A percentile compares a stretch with the other conserved stretches of the same genome.
phyloP scores from a whole-genome alignment of 1,140 invertebrate species.

The Drosophila setifemur region DNA sequence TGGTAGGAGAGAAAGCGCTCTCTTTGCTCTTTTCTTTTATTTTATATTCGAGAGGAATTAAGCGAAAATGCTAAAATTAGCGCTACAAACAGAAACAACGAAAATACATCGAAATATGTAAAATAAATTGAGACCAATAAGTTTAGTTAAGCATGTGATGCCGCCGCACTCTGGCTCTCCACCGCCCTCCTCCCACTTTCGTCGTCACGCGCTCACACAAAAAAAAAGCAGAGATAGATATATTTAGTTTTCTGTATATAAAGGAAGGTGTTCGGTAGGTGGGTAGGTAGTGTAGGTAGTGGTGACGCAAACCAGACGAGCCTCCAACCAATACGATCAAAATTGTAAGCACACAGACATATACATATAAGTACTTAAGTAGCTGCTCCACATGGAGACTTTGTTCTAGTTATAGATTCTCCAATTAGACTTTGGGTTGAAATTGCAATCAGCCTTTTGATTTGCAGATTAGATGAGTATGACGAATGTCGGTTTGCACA shows the following conservation, averaged over 20 bases:
- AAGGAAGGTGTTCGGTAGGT: not conserved
- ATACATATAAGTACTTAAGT: not conserved
- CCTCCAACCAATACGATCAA: slow-evolving; percentile 55
- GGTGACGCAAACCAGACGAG: slow-evolving; percentile 66
- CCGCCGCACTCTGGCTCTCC: slow-evolving; percentile 7
- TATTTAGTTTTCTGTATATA: slow-evolving; percentile 1
- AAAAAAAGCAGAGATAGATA: slow-evolving; percentile 14
- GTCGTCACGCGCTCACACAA: slow-evolving; percentile 21
- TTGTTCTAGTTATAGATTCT: slow-evolving; percentile 16
- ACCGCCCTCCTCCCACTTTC: not conserved
- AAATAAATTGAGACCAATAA: slow-evolving; percentile 27
- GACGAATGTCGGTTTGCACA: slow-evolving; percentile 22
- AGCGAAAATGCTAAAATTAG: slow-evolving; percentile 68
- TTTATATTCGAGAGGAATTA: slow-evolving; percentile 9
- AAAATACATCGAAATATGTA: slow-evolving; percentile 32
- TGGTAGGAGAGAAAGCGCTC: slow-evolving; percentile 8
- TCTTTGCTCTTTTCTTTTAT: slow-evolving; percentile 10
- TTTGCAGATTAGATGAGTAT: slow-evolving; percentile 26
- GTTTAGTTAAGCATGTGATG: slow-evolving; percentile 72
- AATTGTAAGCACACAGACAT: not conserved
- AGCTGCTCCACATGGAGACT: slow-evolving; percentile 21
- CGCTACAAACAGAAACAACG: slow-evolving; percentile 6
- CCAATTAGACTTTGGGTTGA: slow-evolving; percentile 20
- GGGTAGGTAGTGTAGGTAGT: slow-evolving; percentile 5
- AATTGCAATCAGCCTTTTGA: slow-evolving; percentile 7